phyloP scores from a whole-genome alignment of 2,888 invertebrate genomes.

The Metopia argyrocephala region DNA sequence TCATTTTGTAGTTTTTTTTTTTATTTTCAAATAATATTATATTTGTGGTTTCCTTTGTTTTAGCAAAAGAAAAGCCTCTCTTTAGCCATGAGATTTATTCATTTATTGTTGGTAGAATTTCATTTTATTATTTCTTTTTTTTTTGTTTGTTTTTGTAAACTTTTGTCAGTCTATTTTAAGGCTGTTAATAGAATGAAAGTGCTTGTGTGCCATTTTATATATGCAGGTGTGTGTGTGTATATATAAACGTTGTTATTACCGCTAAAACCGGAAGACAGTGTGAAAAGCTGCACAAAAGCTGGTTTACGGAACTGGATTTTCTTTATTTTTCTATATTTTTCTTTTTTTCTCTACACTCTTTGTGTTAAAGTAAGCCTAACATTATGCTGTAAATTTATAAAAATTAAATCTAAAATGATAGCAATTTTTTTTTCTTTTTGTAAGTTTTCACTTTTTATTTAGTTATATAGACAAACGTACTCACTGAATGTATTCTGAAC shows the following conservation, averaged over 20 bases:
- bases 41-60: too few species aligned
- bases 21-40: too few species aligned
- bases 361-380: constrained; percentile 30
- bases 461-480: not conserved
- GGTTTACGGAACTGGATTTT: not conserved
- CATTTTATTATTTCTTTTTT: too few species aligned
- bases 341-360: not conserved
- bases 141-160: too few species aligned
- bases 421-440: not conserved
- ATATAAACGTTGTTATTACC: not conserved
- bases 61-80: too few species aligned
- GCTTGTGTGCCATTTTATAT: not conserved
- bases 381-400: constrained; percentile 27
- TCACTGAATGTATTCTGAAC: not conserved
- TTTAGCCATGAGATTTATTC: too few species aligned
- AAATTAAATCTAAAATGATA: constrained; percentile 10
- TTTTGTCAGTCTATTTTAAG: too few species aligned
- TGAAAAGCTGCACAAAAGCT: constrained; percentile 56
- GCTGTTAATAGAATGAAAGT: too few species aligned
- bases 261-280: constrained; percentile 53
- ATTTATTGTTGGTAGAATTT: too few species aligned
- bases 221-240: not conserved
- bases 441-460: constrained; percentile 26
- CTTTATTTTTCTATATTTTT: not conserved
- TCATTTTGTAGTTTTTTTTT: too few species aligned